Evolutionary conservation across 1,140 invertebrate species (phyloP).

Genomic region (Agrypnia vestita): DNA sequence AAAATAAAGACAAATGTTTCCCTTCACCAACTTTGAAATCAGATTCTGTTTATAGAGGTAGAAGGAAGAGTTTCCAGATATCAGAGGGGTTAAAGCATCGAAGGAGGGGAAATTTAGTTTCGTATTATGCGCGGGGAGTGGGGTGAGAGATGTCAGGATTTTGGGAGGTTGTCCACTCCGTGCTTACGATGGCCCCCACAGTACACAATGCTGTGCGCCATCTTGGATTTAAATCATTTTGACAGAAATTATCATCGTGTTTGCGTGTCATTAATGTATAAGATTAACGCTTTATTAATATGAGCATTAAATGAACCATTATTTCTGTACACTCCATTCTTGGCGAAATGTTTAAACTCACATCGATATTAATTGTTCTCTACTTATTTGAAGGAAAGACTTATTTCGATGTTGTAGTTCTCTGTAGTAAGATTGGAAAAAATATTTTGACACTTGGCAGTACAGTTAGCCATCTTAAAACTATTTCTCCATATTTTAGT

Average conservation of each 20-base stretch:
- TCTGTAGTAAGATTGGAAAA: too few relatives aligned
- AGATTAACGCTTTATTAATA: background rate
- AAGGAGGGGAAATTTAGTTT: constrained; percentile 21
- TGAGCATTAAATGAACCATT: too few relatives aligned
- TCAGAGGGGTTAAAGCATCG: constrained; percentile 12
- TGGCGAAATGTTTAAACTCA: too few relatives aligned
- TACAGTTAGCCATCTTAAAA: too few relatives aligned
- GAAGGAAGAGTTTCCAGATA: background rate
- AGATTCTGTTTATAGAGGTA: background rate
- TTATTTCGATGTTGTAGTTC: too few relatives aligned
- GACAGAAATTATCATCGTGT: constrained; percentile 33
- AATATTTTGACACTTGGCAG: too few relatives aligned
- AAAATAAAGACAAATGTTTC: too few relatives aligned
- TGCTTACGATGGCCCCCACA: constrained; percentile 22
- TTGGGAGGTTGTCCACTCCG: background rate
- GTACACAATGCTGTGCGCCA: constrained; percentile 19
- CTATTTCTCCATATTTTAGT: too few relatives aligned
- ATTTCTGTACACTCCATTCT: too few relatives aligned
- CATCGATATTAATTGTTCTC: too few relatives aligned
- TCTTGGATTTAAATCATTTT: constrained; percentile 37
- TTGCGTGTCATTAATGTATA: constrained; percentile 12
- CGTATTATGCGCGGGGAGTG: constrained; percentile 4
- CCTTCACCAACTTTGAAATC: too few relatives aligned
- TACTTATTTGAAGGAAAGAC: too few relatives aligned
- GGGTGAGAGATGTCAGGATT: constrained; percentile 6